phyloP scores from a whole-genome alignment of 2,113 vertebrate genomes.

The Psilopogon haemacephalus region DNA sequence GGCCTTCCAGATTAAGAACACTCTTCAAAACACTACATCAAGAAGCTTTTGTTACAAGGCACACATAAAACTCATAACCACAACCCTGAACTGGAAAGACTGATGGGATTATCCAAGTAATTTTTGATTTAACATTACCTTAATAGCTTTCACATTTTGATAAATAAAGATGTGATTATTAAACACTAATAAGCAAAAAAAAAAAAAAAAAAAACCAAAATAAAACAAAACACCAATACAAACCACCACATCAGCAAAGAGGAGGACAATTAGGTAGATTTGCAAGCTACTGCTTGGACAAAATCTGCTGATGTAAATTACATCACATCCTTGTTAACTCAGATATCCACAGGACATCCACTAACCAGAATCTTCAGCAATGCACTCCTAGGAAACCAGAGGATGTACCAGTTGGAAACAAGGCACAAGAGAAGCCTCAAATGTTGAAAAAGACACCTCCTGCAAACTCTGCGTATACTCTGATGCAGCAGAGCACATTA shows the following conservation, averaged over 20 bases:
- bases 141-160: neutral
- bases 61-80: neutral
- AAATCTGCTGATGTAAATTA: neutral
- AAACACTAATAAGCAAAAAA: neutral
- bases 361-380: neutral
- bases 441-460: neutral
- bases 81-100: neutral
- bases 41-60: neutral
- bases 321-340: neutral
- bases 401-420: neutral
- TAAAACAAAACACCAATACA: too few relatives aligned
- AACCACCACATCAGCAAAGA: neutral
- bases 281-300: neutral
- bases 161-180: neutral
- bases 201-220: neutral
- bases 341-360: neutral
- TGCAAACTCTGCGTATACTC: rapidly evolving
- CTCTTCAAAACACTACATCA: neutral
- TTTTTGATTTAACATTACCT: neutral
- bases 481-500: neutral
- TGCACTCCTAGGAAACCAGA: neutral
- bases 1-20: neutral
- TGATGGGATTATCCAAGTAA: neutral
- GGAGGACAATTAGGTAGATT: neutral
- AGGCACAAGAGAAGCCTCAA: neutral